These are phyloP conservation scores for Trachymyrmex cornetzi DNA, from an alignment of 1,140 invertebrate genomes.

Conservation along the genomic window DNA sequence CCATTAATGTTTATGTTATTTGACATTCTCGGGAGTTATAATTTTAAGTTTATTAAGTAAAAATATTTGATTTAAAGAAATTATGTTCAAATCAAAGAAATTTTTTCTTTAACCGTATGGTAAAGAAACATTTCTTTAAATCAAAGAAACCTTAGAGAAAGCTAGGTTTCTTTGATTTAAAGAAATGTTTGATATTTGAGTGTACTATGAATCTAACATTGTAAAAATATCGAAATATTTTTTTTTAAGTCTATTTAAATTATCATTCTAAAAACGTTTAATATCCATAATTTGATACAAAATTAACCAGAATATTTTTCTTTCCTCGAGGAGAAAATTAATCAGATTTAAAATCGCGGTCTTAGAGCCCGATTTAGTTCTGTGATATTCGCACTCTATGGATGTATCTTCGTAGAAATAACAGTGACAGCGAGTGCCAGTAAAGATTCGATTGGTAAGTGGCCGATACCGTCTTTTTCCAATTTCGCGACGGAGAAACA, in stretches of 20 bases:
- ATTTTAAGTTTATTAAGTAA: no score
- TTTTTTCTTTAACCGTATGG: no score
- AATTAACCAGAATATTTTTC: neutral
- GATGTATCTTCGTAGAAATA: constrained; percentile 12
- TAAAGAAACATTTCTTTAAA: no score
- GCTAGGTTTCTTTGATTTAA: no score
- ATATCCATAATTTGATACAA: neutral
- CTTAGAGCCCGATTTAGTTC: neutral
- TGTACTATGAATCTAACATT: no score
- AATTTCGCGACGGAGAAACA: constrained; percentile 54
- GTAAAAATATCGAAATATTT: neutral
- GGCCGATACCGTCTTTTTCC: neutral
- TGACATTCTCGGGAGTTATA: no score
- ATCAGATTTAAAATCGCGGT: neutral
- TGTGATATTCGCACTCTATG: neutral
- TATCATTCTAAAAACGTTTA: neutral
- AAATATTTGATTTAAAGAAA: no score
- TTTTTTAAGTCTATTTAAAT: neutral
- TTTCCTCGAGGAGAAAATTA: neutral
- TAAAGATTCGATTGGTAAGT: constrained; percentile 50
- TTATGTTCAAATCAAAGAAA: no score
- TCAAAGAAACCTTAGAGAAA: no score
- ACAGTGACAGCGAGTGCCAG: neutral
- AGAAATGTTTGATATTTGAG: no score
- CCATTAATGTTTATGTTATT: no score